Conservation (phyloP, 2,113 vertebrate genomes). For the Nerophis lumbriciformis region DNA sequence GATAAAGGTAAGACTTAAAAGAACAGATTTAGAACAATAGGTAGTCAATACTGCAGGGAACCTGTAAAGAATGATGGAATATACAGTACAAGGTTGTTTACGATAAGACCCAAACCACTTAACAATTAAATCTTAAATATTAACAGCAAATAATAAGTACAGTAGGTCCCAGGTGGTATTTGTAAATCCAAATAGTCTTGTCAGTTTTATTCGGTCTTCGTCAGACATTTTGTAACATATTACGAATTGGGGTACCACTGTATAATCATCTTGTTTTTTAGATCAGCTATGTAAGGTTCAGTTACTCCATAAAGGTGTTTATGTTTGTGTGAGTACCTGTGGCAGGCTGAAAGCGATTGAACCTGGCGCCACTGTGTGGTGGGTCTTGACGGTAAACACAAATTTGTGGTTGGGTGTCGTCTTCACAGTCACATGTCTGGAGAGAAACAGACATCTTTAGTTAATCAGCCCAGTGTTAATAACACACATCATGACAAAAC, state of each 20-base stretch:
- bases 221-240: too few species aligned
- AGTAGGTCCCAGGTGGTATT: too few species aligned
- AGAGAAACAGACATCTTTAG: background rate
- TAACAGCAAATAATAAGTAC: too few species aligned
- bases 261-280: too few species aligned
- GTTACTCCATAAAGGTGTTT: background rate
- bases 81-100: background rate
- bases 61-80: background rate
- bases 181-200: too few species aligned
- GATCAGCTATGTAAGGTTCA: too few species aligned
- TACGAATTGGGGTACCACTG: too few species aligned
- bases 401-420: constrained; percentile 91
- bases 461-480: background rate
- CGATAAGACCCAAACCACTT: too few species aligned
- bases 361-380: constrained; percentile 83
- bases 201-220: too few species aligned
- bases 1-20: constrained; percentile 3
- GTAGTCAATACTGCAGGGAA: rapidly evolving
- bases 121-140: too few species aligned
- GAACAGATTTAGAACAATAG: rapidly evolving
- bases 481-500: background rate
- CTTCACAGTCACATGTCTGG: constrained; percentile 89
- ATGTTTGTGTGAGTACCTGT: constrained; percentile 75
- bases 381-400: constrained; percentile 87
- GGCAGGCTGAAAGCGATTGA: constrained; percentile 94